Evolutionary conservation across 2,113 vertebrate genomes (phyloP).

Genomic region (Rhinopomastus cyanomelas): DNA sequence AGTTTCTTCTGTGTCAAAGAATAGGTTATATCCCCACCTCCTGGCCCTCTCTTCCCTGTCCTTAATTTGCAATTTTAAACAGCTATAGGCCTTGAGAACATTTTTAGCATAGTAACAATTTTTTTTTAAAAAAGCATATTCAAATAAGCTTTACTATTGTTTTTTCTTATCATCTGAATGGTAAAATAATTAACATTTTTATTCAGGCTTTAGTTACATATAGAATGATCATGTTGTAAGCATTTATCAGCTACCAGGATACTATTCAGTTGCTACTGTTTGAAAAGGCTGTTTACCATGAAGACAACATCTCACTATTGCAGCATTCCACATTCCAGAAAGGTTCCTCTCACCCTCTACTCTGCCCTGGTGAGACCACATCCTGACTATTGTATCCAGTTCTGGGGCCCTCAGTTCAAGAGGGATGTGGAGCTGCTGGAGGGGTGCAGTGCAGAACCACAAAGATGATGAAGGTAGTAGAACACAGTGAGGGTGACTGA

Average conservation of each 20-base stretch:
- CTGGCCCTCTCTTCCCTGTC: neutral
- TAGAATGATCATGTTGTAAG: neutral
- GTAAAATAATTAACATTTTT: neutral
- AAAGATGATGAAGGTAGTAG: no score
- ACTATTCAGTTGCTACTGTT: neutral
- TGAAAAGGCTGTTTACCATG: neutral
- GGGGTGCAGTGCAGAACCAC: no score
- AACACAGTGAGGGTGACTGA: no score
- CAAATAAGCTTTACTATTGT: neutral
- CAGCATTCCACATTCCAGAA: neutral
- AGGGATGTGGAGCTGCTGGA: no score
- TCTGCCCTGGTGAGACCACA: no score
- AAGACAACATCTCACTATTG: neutral
- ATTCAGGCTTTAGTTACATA: neutral
- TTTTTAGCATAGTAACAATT: neutral
- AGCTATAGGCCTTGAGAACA: neutral
- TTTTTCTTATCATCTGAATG: neutral
- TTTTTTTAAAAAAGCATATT: neutral
- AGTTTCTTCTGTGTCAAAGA: neutral
- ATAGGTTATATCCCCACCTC: neutral
- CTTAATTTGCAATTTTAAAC: neutral
- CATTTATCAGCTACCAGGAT: neutral
- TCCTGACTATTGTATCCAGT: no score
- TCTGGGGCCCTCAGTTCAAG: no score
- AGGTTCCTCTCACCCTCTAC: no score